A percentile compares a stretch with the other conserved stretches of the same genome.
Conservation (phyloP, 2,888 invertebrate genomes). For the Hedychridium roseum region DNA sequence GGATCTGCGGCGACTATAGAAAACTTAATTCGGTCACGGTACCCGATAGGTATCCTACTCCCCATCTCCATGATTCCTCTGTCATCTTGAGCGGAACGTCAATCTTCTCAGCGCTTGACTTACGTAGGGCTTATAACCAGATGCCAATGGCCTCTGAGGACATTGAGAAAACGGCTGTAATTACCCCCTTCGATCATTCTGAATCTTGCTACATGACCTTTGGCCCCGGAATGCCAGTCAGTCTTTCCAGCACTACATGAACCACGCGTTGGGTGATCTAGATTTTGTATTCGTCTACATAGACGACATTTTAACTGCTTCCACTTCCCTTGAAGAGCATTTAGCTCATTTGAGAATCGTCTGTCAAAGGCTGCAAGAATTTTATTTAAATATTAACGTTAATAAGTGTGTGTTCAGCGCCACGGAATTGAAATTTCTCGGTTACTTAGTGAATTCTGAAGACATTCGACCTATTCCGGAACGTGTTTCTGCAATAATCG, state of each 20-base stretch:
- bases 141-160: constrained; percentile 32
- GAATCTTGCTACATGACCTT: constrained; percentile 26
- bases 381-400: constrained; percentile 11
- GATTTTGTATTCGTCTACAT: constrained; percentile 12
- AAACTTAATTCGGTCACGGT: constrained; percentile 38
- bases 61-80: constrained; percentile 40
- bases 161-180: constrained; percentile 20
- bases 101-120: constrained; percentile 28
- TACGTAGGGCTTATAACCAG: constrained; percentile 37
- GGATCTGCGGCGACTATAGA: constrained; percentile 44
- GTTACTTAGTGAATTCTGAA: constrained; percentile 6
- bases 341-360: constrained; percentile 9
- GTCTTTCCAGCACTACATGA: constrained; percentile 12
- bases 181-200: constrained; percentile 24
- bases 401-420: constrained; percentile 17
- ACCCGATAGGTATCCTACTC: constrained; percentile 46
- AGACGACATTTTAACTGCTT: constrained; percentile 16
- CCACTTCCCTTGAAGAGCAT: constrained; percentile 11
- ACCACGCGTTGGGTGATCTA: constrained; percentile 8
- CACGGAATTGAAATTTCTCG: constrained; percentile 12
- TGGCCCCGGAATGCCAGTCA: constrained; percentile 14
- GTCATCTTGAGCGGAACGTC: constrained; percentile 22
- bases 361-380: neutral
- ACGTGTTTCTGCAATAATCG: neutral
- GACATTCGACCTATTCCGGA: constrained; percentile 5